Evolutionary conservation across 2,113 vertebrate genomes (phyloP), one percentile per base, ranked within the genome.

Genomic region (Herpetotheres cachinnans): DNA sequence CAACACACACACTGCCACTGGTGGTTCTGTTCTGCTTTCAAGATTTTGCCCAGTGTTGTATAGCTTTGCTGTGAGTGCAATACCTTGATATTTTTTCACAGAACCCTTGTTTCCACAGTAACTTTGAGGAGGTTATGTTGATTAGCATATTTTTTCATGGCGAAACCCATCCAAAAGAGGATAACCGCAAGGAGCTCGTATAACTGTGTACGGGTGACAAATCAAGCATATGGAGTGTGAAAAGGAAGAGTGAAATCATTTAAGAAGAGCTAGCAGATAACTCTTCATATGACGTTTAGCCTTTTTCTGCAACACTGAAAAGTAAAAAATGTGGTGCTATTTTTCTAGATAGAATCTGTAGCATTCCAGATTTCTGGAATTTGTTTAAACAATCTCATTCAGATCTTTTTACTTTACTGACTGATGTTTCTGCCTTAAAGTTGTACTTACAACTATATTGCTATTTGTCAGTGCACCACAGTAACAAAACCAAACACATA

Each of bases 151-250:
- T 85, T 78, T 90, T 89, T 47, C 19, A 42, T 56, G 66, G 56
- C 66, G 79, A 93, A 96, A 86, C 27, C 15, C 49, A 63, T 29
- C 65, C 90, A 84, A 88, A 94, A 90, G 52, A 76, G 40, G 44
- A 6, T 36, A 92, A 74, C 36, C 70, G 61, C 36, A 56, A 94
- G 27, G 30, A 90, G 50, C 29, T 85, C 54, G 5, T 71, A 47
- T 67, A 85, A 74, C 52, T 85, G 44, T 0, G 2, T 63, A 69
- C 0, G 40, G 27, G 66, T 87, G 93, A 89, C 54, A 95, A 87
- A 93, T 66, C 86, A 84, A 73, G 38, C 93, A 95, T 80, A 96
- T 87, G 95, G 89, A 96, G 54, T 66, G 93, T 62, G 93, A 97
- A 94, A 96, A 94, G 59, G 56, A 83, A 49, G 74, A 85, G 40